Conservation (phyloP, 2,888 invertebrate species). For the Pachymerium ferrugineum region DNA sequence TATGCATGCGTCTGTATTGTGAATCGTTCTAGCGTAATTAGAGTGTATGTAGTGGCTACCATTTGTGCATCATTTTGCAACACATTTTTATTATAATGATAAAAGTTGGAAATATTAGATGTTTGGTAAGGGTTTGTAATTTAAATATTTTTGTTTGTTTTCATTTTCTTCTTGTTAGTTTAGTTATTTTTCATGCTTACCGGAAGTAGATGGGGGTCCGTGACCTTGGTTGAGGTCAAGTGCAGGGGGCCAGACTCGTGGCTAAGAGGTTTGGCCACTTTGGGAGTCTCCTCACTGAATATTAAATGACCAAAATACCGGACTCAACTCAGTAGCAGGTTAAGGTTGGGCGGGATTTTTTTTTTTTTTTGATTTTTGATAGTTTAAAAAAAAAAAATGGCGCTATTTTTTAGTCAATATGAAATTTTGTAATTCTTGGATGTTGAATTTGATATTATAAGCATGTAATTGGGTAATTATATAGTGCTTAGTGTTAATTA, state of each 20-base stretch:
- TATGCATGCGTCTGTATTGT: too few species aligned
- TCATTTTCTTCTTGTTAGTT: background rate
- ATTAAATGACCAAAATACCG: constrained; percentile 13
- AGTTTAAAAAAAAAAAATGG: too few species aligned
- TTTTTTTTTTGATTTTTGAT: background rate
- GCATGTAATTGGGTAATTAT: constrained; percentile 3
- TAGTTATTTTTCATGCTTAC: background rate
- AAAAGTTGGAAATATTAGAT: too few species aligned
- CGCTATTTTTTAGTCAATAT: background rate
- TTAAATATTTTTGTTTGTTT: background rate
- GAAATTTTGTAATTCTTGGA: background rate
- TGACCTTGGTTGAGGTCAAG: constrained; percentile 8
- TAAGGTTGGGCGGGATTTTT: background rate
- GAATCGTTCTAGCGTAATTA: too few species aligned
- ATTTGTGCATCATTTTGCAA: too few species aligned
- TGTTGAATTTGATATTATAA: background rate
- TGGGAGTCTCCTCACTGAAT: constrained; percentile 8
- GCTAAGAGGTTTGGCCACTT: constrained; percentile 13
- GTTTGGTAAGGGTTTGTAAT: background rate
- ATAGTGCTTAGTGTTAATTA: background rate
- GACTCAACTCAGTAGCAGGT: constrained; percentile 6
- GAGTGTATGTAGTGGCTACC: too few species aligned
- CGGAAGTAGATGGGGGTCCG: constrained; percentile 8
- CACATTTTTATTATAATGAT: too few species aligned
- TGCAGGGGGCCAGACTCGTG: constrained; percentile 13